A percentile compares a stretch with the other conserved stretches of the same genome.
phyloP scores from a whole-genome alignment of 2,113 vertebrate species.

The Athene cunicularia region DNA sequence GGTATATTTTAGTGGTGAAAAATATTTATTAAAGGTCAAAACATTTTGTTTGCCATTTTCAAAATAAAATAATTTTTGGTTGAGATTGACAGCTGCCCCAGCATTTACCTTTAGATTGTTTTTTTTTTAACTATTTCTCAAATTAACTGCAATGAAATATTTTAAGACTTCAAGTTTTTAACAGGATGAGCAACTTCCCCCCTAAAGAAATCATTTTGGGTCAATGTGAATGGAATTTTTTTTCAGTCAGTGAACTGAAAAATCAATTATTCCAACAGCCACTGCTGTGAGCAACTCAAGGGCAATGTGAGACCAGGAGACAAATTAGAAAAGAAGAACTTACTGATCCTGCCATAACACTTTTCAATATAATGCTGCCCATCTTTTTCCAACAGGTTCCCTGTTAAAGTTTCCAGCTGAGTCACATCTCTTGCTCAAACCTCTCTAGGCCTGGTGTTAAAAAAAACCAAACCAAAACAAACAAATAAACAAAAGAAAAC shows the following conservation, averaged over 20 bases:
- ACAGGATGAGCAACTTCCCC: background rate
- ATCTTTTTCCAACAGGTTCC: background rate
- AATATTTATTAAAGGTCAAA: background rate
- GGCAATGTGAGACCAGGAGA: conserved; percentile 12
- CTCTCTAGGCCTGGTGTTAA: background rate
- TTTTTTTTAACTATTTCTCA: background rate
- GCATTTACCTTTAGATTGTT: background rate
- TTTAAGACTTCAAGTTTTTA: background rate
- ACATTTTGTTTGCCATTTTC: background rate
- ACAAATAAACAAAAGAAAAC: background rate
- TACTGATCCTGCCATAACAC: background rate
- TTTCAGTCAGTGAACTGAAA: conserved; percentile 61
- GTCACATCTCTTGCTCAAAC: background rate
- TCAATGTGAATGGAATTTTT: conserved; percentile 38
- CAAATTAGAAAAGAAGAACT: background rate
- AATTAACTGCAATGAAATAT: background rate
- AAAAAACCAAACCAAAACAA: background rate
- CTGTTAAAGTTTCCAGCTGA: background rate
- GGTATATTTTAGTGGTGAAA: background rate
- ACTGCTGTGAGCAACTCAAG: conserved; percentile 23
- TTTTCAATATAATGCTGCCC: background rate
- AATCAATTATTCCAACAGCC: conserved; percentile 47
- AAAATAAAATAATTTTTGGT: background rate
- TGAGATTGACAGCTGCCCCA: background rate
- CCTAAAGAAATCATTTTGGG: background rate